phyloP scores from a whole-genome alignment of 2,888 invertebrate species.

The Orchesellides sinensis region DNA sequence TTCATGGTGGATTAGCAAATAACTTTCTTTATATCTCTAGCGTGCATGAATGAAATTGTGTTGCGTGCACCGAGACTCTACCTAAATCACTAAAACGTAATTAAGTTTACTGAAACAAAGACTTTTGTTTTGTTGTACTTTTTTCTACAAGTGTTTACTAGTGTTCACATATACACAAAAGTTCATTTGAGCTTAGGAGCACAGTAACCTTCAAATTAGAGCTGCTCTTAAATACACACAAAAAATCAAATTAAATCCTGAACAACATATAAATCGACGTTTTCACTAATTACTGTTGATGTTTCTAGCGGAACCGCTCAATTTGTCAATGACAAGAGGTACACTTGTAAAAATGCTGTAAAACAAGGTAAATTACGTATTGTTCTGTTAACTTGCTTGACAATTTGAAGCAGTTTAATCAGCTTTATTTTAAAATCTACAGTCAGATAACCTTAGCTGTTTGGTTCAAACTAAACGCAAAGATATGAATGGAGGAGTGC shows the following conservation, averaged over 20 bases:
- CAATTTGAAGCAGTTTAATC: not conserved
- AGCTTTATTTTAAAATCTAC: not conserved
- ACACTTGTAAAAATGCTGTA: not conserved
- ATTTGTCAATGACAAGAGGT: conserved; percentile 14
- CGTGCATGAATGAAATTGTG: not conserved
- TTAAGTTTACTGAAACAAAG: conserved; percentile 5
- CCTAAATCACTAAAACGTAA: conserved; percentile 10
- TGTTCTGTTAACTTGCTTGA: not conserved
- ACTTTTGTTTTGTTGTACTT: not conserved
- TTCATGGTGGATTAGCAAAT: not conserved
- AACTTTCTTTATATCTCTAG: not conserved
- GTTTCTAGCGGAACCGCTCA: not conserved
- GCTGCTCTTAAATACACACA: not conserved
- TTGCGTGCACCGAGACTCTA: conserved; percentile 1
- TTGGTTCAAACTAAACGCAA: no score
- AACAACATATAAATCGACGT: not conserved
- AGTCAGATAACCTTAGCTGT: no score
- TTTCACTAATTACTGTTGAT: conserved; percentile 11
- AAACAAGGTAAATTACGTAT: not conserved
- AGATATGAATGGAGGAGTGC: not conserved
- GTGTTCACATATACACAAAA: no score
- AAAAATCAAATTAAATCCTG: not conserved
- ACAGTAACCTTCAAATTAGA: not conserved
- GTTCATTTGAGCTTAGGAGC: not conserved
- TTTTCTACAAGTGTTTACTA: not conserved